Base-by-base conservation (phyloP, 2,888 invertebrate genomes). In the Spilarctia lutea region DNA sequence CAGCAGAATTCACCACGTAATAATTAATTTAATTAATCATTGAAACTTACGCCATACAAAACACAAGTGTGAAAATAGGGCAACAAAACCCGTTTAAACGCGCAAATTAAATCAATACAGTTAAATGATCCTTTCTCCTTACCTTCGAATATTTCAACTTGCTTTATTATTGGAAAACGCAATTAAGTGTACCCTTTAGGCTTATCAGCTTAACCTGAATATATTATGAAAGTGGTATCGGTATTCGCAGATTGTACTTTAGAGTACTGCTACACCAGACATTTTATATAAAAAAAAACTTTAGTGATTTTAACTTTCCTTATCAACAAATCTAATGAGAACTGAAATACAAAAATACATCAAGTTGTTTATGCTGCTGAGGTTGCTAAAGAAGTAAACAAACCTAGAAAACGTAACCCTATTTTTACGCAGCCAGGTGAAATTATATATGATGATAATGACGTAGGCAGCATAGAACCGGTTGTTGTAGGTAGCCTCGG, bases 121-220 rank as follows among this genome's bases (percentile, higher is more conserved):
- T 69, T 69, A 35, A 72, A 71, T 69, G 75, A 75, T 76, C 75
- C 78, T 85, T 83, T 83, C 85, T 83, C 85, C 78, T 71, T 75
- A 73, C 81, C 81, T 83, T 77, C 78, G 67, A 75, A 73, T 75
- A 79, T 79, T 77, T 79, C 70, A 77, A 84, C 76, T 68, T 74
- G 75, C 67, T 77, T 77, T 79, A 81, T 70, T 75, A 78, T 76
- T 85, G 81, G 72, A 74, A 81, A 81, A 78, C 70, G 81, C 83
- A 85, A 83, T 84, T 84, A 85, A 85, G 78, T 79, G 75, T 83
- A 79, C 83, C 83, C 83, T 84, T 84, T 83, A 63, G 52, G 78
- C 79, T 84, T 81, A 83, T 84, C 85, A 75, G 73, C 73, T 75
- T 85, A 85, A 83, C 81, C 80, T 76, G 76, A 83, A 81, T 83